Percentiles rank a stretch among this genome's conserved stretches.
phyloP scores from a whole-genome alignment of 2,888 invertebrate genomes.

The Steinernema carpocapsae region DNA sequence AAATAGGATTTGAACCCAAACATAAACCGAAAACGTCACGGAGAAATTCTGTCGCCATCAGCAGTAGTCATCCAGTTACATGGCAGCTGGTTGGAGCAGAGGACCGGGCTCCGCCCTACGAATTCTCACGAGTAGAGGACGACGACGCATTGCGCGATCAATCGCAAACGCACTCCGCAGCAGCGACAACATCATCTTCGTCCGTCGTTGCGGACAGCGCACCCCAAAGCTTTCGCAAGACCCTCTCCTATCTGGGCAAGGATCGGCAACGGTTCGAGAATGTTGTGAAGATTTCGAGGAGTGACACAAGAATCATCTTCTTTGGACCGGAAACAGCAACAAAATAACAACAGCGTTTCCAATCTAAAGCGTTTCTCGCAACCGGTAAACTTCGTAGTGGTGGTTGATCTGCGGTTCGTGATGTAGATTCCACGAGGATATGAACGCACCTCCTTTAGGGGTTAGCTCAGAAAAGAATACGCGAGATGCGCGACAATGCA shows the following conservation, averaged over 20 bases:
- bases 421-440: constrained; percentile 44
- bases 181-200: constrained; percentile 27
- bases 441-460: constrained; percentile 36
- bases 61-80: constrained; percentile 24
- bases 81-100: constrained; percentile 12
- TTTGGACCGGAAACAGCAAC: not conserved
- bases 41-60: constrained; percentile 18
- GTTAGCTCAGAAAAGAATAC: constrained; percentile 42
- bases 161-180: constrained; percentile 30
- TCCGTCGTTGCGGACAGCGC: not conserved
- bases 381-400: constrained; percentile 45
- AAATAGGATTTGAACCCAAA: not conserved
- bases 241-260: not conserved
- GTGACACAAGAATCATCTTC: not conserved
- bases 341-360: constrained; percentile 7
- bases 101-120: constrained; percentile 31
- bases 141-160: constrained; percentile 30
- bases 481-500: constrained; percentile 44
- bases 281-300: not conserved
- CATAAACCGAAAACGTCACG: not conserved
- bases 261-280: not conserved
- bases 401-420: constrained; percentile 46
- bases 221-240: constrained; percentile 27
- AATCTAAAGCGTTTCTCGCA: constrained; percentile 37
- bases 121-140: constrained; percentile 32